Percentiles rank a stretch among this genome's conserved stretches.
Evolutionary conservation across 2,888 invertebrate genomes (phyloP).

Genomic region (Hanleya hanleyi): DNA sequence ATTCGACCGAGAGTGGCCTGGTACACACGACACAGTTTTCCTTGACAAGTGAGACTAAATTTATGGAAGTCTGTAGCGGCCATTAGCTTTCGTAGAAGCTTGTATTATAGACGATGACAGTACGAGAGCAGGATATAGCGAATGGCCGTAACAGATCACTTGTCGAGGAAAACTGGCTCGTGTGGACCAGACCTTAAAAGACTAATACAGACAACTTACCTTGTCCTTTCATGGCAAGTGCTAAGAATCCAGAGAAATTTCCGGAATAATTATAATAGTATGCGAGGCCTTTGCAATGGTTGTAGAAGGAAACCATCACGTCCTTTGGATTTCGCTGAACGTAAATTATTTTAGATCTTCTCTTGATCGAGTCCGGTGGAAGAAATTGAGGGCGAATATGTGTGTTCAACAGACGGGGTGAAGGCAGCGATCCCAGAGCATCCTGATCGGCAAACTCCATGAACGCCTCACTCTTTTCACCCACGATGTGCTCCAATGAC

Average conservation of each 20-base stretch:
- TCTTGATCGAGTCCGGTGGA: not conserved
- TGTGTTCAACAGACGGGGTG: not conserved
- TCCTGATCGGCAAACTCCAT: not conserved
- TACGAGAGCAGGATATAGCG: too few relatives aligned
- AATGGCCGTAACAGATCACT: too few relatives aligned
- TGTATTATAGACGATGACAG: too few relatives aligned
- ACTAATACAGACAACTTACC: too few relatives aligned
- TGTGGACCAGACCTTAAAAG: too few relatives aligned
- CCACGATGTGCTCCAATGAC: not conserved
- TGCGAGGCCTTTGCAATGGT: not conserved
- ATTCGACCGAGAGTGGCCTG: too few relatives aligned
- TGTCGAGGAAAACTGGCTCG: too few relatives aligned
- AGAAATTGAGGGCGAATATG: not conserved
- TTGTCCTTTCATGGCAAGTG: not conserved
- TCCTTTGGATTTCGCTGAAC: conserved; percentile 2
- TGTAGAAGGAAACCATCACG: not conserved
- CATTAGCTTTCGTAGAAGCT: too few relatives aligned
- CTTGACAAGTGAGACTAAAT: too few relatives aligned
- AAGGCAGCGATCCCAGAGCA: not conserved
- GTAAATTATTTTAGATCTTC: not conserved
- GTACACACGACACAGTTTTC: too few relatives aligned
- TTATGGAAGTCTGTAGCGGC: too few relatives aligned
- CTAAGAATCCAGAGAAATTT: not conserved
- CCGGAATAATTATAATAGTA: not conserved
- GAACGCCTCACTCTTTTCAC: not conserved